A percentile compares a stretch with the other conserved stretches of the same genome.
Evolutionary conservation across 2,888 invertebrate species (phyloP).

Genomic region (Cephus pygmeus): DNA sequence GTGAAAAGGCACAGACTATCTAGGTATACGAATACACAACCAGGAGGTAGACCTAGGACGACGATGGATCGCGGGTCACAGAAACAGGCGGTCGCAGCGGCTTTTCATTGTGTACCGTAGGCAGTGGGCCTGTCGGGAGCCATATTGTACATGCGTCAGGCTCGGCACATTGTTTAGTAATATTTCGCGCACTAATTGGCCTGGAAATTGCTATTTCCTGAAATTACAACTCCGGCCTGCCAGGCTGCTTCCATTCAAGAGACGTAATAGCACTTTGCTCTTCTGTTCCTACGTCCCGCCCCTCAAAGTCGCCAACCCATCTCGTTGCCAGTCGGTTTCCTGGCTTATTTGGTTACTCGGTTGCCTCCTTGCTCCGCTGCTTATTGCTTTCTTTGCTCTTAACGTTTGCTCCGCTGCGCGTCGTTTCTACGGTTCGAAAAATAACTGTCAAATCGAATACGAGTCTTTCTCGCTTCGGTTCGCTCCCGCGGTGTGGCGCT

Average conservation of each 20-base stretch:
- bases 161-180: conserved; percentile 52
- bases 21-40: background rate
- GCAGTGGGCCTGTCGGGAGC: conserved; percentile 15
- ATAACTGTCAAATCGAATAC: background rate
- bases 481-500: background rate
- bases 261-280: conserved; percentile 29
- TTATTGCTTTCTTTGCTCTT: background rate
- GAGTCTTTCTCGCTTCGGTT: background rate
- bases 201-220: conserved; percentile 53
- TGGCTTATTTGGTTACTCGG: background rate
- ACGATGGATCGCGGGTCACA: background rate
- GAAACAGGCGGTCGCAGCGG: background rate
- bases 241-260: conserved; percentile 29
- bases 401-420: background rate
- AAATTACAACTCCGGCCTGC: conserved; percentile 43
- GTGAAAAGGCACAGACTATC: background rate
- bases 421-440: background rate
- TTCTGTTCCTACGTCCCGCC: background rate
- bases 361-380: background rate
- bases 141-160: conserved; percentile 48
- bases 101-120: conserved; percentile 19
- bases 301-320: background rate
- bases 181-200: conserved; percentile 58
- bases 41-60: background rate
- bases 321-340: background rate